Conservation (phyloP, 1,140 invertebrate species). For the Leptoteleia sp. region DNA sequence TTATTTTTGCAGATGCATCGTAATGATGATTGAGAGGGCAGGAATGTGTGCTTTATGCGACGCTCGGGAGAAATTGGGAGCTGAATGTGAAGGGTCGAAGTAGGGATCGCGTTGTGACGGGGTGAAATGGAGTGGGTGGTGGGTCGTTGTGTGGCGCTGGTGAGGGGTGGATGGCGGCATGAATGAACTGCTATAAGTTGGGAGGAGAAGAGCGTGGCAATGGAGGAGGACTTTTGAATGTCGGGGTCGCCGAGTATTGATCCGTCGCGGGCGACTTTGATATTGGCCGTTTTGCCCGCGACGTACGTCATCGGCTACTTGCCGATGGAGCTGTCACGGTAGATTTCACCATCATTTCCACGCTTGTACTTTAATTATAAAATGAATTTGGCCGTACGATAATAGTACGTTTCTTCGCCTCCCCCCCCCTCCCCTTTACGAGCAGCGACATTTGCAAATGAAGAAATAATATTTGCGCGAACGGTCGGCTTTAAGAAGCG, state of each 20-base stretch:
- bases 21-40: background rate
- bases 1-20: constrained; percentile 14
- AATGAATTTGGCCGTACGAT: no score
- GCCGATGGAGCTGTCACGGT: constrained; percentile 12
- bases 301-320: constrained; percentile 70
- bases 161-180: constrained; percentile 71
- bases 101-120: constrained; percentile 58
- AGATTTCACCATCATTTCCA: no score
- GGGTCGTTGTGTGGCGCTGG: constrained; percentile 20
- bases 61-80: background rate
- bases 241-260: constrained; percentile 81
- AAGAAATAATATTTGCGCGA: background rate
- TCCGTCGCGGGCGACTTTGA: constrained; percentile 76
- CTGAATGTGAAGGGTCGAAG: constrained; percentile 1
- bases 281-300: constrained; percentile 76
- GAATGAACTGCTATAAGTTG: constrained; percentile 75
- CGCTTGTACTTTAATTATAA: no score
- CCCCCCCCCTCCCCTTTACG: no score
- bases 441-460: no score
- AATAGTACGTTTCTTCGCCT: no score
- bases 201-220: constrained; percentile 64
- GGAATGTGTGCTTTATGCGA: constrained; percentile 9
- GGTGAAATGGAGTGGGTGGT: constrained; percentile 42
- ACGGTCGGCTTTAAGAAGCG: constrained; percentile 9
- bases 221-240: constrained; percentile 78